Evolutionary conservation across 1,140 invertebrate genomes (phyloP), one percentile per base, ranked within the genome.

Genomic region (Spodoptera frugiperda): DNA sequence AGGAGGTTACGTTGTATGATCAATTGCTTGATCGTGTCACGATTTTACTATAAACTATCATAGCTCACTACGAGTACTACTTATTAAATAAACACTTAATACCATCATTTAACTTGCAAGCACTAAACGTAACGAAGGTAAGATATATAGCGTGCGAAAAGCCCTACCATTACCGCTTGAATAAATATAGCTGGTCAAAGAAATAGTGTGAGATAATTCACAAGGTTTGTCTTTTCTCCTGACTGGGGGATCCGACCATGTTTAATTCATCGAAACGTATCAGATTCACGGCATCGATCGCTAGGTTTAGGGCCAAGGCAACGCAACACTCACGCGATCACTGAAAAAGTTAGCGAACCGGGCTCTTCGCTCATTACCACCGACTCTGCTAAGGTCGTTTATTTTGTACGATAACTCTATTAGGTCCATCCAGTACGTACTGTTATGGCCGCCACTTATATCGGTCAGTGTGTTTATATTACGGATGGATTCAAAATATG

Each of bases 251-350:
- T 14, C 21, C 12, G 15, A 51, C 6, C 65, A 77, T 61, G 76
- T 70, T 77, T 61, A 51, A 78, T 78, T 78, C 77, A 78, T 65
- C 59, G 51, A 78, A 78, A 48, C 70, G 49, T 49, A 51, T 65
- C 61, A 25, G 53, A 57, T 74, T 78, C 55, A 72, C 55, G 44
- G 55, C 71, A 74, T 74, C 71, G 71, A 74, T 74, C 68, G 54
- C 44, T 70, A 53, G 12, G 63, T 73, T 78, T 78, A 78, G 71
- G 77, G 77, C 55, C 77, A 78, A 78, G 77, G 77, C 49, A 53
- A 53, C 44, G 6, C 19, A 2, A 59, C 54, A 61, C 55, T 44
- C 77, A 78, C 77, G 77, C 77, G 63, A 78, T 59, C 49, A 12
- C 44, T 65, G 73, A 59, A 75, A 75, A 65, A 75, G 55, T 74